A percentile compares a stretch with the other conserved stretches of the same genome.
Conservation (phyloP, 2,888 invertebrate species). For the Seira musarum region DNA sequence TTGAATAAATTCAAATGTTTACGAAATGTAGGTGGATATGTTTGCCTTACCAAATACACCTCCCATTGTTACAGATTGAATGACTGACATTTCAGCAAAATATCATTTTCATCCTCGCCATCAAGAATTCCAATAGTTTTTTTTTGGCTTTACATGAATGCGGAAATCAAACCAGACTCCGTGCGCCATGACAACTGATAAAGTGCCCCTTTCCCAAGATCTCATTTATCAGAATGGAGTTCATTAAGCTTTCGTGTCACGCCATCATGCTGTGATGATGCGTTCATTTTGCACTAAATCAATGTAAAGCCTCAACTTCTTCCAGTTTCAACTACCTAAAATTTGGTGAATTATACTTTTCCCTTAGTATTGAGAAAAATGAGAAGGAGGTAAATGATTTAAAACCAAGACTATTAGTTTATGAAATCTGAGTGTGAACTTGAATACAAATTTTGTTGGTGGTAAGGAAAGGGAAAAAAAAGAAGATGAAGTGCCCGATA, state of each 20-base stretch:
- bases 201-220: slow-evolving; percentile 57
- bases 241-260: slow-evolving; percentile 56
- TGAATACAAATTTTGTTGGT: slow-evolving; percentile 4
- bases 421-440: neutral
- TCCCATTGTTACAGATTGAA: slow-evolving; percentile 50
- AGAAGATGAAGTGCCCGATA: too few species aligned
- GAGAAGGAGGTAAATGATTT: too few species aligned
- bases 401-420: neutral
- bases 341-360: too few species aligned
- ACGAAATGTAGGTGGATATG: neutral
- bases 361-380: too few species aligned
- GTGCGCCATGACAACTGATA: slow-evolving; percentile 50
- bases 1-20: too few species aligned
- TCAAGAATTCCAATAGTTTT: slow-evolving; percentile 4
- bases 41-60: slow-evolving; percentile 35
- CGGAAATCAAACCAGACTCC: slow-evolving; percentile 18
- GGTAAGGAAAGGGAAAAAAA: too few species aligned
- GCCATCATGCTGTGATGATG: slow-evolving; percentile 42
- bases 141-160: slow-evolving; percentile 16
- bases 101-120: slow-evolving; percentile 38
- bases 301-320: too few species aligned
- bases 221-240: slow-evolving; percentile 54
- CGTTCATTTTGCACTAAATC: slow-evolving; percentile 7
- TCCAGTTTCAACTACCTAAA: too few species aligned
- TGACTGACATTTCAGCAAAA: slow-evolving; percentile 47